Evolutionary conservation across 2,888 invertebrate species (phyloP).

Genomic region (Sphaerophoria taeniata): DNA sequence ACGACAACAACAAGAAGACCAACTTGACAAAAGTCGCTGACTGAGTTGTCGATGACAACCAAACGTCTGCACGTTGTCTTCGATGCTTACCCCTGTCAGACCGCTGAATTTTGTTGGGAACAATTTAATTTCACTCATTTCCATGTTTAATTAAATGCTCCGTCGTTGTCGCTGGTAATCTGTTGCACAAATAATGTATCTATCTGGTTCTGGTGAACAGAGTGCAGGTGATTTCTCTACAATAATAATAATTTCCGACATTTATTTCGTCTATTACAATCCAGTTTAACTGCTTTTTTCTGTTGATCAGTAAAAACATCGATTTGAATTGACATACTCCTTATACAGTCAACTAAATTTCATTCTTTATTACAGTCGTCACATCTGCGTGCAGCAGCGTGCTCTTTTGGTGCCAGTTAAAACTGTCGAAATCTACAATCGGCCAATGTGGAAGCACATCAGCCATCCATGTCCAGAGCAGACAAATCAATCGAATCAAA

Average conservation of each 20-base stretch:
- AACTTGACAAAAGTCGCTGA: slow-evolving; percentile 24
- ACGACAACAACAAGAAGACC: slow-evolving; percentile 27
- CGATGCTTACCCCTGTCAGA: slow-evolving; percentile 25
- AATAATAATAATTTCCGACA: slow-evolving; percentile 58
- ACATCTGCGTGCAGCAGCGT: slow-evolving; percentile 84
- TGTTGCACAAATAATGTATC: slow-evolving; percentile 40
- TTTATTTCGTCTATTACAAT: slow-evolving; percentile 32
- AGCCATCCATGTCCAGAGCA: slow-evolving; percentile 83
- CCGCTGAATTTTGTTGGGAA: slow-evolving; percentile 18
- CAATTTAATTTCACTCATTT: slow-evolving; percentile 65
- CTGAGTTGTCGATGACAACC: slow-evolving; percentile 58
- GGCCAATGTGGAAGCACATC: slow-evolving; percentile 84
- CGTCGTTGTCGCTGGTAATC: slow-evolving; percentile 17
- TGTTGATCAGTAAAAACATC: background rate
- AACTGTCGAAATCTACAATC: slow-evolving; percentile 84
- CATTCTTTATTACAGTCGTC: slow-evolving; percentile 82
- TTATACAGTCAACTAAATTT: slow-evolving; percentile 34
- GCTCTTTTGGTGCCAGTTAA: slow-evolving; percentile 84
- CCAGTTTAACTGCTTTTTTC: slow-evolving; percentile 27
- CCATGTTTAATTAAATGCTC: slow-evolving; percentile 55
- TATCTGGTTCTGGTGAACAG: slow-evolving; percentile 32
- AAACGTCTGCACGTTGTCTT: slow-evolving; percentile 61
- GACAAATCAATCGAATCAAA: slow-evolving; percentile 82
- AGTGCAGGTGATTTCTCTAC: slow-evolving; percentile 41
- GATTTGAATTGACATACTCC: slow-evolving; percentile 3